Evolutionary conservation across 1,140 invertebrate species (phyloP).

Genomic region (Drosophila sturtevanti): DNA sequence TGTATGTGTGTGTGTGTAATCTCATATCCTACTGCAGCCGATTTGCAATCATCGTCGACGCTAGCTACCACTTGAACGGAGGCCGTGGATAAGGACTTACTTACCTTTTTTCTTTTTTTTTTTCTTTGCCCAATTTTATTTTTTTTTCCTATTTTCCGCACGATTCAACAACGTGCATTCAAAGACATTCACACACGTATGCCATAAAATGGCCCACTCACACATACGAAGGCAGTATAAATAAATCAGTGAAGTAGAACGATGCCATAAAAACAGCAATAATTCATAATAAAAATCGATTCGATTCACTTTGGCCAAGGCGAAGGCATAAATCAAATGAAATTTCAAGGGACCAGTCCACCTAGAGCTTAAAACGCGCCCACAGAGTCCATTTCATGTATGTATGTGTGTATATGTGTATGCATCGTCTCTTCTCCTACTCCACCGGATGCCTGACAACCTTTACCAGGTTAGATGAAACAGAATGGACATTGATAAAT

Average conservation of each 20-base stretch:
- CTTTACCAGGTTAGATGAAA: conserved; percentile 8
- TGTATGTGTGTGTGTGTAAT: background rate
- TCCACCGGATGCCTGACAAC: background rate
- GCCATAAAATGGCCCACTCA: conserved; percentile 43
- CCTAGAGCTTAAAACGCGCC: conserved; percentile 40
- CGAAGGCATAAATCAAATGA: conserved; percentile 52
- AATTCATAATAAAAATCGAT: conserved; percentile 70
- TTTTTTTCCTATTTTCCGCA: conserved; percentile 63
- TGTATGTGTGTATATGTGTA: background rate
- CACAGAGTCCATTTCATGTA: conserved; percentile 29
- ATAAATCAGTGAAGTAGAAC: conserved; percentile 66
- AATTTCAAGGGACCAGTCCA: conserved; percentile 44
- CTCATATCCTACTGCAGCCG: conserved; percentile 3
- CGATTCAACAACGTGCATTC: conserved; percentile 62
- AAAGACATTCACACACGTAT: conserved; percentile 45
- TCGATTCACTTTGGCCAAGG: conserved; percentile 60
- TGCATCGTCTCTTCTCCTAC: too few relatives aligned
- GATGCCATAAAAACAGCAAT: conserved; percentile 66
- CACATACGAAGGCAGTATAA: conserved; percentile 27
- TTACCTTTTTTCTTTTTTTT: conserved; percentile 31
- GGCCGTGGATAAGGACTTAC: background rate
- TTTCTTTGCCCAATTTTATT: conserved; percentile 49
- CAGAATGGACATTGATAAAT: conserved; percentile 16
- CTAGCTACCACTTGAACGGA: conserved; percentile 12
- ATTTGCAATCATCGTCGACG: background rate